phyloP scores from a whole-genome alignment of 2,797 vertebrate genomes.

The Gambusia yucatana region DNA sequence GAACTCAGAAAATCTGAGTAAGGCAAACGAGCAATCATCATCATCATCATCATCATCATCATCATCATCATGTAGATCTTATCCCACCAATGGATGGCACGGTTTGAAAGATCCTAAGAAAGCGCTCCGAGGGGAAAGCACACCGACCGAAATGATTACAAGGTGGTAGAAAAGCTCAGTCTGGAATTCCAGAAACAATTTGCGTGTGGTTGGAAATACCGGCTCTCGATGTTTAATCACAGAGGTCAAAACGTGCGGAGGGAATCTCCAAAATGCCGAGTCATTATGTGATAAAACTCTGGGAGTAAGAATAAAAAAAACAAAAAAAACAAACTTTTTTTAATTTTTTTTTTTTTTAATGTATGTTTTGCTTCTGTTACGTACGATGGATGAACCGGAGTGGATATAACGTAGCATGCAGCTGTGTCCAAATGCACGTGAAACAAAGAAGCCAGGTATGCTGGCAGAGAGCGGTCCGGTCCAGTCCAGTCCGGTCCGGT shows the following conservation, averaged over 20 bases:
- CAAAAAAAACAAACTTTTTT: no score
- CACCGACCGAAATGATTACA: constrained; percentile 2
- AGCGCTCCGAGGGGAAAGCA: background rate
- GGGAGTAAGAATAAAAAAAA: background rate
- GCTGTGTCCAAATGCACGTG: constrained; percentile 40
- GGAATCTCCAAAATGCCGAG: constrained; percentile 20
- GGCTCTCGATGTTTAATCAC: constrained; percentile 4
- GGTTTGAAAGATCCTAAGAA: background rate
- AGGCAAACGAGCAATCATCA: constrained; percentile 27
- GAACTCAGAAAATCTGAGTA: constrained; percentile 8
- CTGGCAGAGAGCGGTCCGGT: constrained; percentile 39
- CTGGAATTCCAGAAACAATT: constrained; percentile 14
- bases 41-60: constrained; percentile 22
- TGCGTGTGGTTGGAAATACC: constrained; percentile 12
- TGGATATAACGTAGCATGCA: constrained; percentile 24
- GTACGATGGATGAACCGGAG: background rate
- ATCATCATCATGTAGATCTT: constrained; percentile 30
- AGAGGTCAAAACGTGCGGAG: constrained; percentile 5
- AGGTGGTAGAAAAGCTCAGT: background rate
- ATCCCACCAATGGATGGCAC: constrained; percentile 2
- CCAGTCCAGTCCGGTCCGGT: constrained; percentile 9
- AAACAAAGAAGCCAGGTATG: constrained; percentile 60
- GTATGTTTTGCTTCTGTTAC: constrained; percentile 14
- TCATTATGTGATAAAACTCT: constrained; percentile 30
- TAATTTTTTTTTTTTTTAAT: background rate